A percentile compares a stretch with the other conserved stretches of the same genome.
These are phyloP conservation scores for Pteria penguin DNA, from an alignment of 2,888 invertebrate species.

Conservation along the genomic window DNA sequence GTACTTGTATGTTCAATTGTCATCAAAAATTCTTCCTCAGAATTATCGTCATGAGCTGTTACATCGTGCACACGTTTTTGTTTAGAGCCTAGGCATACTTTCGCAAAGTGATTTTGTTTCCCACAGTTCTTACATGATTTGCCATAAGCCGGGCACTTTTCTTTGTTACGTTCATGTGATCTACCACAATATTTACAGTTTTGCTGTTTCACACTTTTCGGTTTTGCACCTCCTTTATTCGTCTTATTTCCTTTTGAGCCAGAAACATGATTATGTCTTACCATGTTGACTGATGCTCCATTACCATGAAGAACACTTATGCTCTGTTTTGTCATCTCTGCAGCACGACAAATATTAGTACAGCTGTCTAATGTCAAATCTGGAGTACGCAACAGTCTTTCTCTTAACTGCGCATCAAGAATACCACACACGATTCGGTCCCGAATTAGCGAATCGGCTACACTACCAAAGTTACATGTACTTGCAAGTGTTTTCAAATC, in stretches of 20 bases:
- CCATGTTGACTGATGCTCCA: conserved; percentile 37
- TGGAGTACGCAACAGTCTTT: conserved; percentile 31
- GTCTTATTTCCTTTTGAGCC: neutral
- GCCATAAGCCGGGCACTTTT: conserved; percentile 27
- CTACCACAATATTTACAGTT: conserved; percentile 32
- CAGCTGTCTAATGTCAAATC: conserved; percentile 27
- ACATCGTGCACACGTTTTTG: neutral
- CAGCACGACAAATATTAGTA: conserved; percentile 36
- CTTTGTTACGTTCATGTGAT: conserved; percentile 15
- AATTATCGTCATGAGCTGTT: neutral
- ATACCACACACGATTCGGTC: conserved; percentile 39
- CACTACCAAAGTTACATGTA: conserved; percentile 36
- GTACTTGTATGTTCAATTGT: neutral
- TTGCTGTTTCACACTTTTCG: neutral
- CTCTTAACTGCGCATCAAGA: conserved; percentile 31
- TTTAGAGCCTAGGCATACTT: neutral
- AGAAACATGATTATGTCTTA: no score
- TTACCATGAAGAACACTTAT: conserved; percentile 17
- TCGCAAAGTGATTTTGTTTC: conserved; percentile 26
- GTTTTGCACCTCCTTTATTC: neutral
- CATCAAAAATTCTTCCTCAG: conserved; percentile 1
- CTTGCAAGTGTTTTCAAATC: conserved; percentile 22
- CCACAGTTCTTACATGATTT: conserved; percentile 20
- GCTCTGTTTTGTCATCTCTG: conserved; percentile 27
- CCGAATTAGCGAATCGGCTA: conserved; percentile 23